Percentiles rank a stretch among this genome's conserved stretches.
phyloP scores from a whole-genome alignment of 1,140 invertebrate species.

The Sminthurinus signatus region DNA sequence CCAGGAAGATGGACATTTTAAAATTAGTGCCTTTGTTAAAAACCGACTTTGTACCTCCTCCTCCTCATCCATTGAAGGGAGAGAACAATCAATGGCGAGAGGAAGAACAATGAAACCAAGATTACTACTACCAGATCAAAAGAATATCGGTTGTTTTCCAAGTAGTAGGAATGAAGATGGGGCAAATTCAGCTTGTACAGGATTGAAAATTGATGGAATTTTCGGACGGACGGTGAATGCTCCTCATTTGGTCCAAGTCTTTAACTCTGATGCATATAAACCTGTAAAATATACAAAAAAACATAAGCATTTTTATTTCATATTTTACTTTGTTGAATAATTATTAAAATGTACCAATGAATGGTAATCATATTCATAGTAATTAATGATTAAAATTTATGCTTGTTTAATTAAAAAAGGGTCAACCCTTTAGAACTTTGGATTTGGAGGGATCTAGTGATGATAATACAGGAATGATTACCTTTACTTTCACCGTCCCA shows the following conservation, averaged over 20 bases:
- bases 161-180: not conserved
- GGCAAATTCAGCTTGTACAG: not conserved
- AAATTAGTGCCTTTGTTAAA: slow-evolving; percentile 23
- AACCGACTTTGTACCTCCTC: not conserved
- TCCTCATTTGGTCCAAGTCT: not conserved
- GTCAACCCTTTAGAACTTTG: not conserved
- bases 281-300: too few species aligned
- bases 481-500: not conserved
- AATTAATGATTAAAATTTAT: not conserved
- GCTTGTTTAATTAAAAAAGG: not conserved
- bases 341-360: not conserved
- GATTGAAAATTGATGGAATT: not conserved
- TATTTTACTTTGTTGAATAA: not conserved
- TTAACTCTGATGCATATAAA: not conserved
- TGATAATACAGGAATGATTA: not conserved
- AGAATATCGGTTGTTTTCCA: slow-evolving; percentile 6
- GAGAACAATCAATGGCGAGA: not conserved
- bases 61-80: too few species aligned
- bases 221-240: not conserved
- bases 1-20: slow-evolving; percentile 10
- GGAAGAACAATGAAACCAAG: not conserved
- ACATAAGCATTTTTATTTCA: not conserved
- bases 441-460: not conserved
- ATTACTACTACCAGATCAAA: not conserved
- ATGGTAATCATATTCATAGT: not conserved